Evolutionary conservation across 2,797 vertebrate species (phyloP), one percentile per base, ranked within the genome.

Genomic region (Rachycentron canadum): DNA sequence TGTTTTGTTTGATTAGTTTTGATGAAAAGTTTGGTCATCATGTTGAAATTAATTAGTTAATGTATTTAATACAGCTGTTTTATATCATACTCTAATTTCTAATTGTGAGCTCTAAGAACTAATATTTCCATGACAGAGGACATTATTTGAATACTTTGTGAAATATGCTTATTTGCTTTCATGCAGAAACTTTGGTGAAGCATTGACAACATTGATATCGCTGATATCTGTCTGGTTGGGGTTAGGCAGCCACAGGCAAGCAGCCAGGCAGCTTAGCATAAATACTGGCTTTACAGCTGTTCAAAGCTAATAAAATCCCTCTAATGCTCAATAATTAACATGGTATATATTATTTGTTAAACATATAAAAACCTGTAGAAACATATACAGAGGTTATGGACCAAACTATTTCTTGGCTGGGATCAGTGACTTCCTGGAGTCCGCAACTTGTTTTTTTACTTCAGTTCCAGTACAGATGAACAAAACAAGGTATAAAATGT

Each of bases 1-100:
- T 36, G 30, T 41, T 34, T 32, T 40, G 19, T 50, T 60, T 9
- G 5, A 50, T 77, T 63, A 7, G 69, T 49, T 79, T 5, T 63
- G 23, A 73, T 78, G n/a, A 74, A 73, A 25, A 28, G 38, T 11
- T n/a, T 61, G 52, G 32, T 62, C 25, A 57, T 21, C 1, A 25
- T 76, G 52, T 36, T 0, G 5, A 73, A 75, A 63, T 65, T 19
- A n/a, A 25, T n/a, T 21, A 64, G n/a, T 52, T 38, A 19, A 56
- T 43, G 28, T 5, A 28, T 72, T 64, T 59, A 47, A 45, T 50
- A 47, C 49, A 68, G n/a, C 12, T 63, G 21, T 49, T 78, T 70
- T 23, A 52, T 53, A 16, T 0, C 13, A 12, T 3, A 26, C 19
- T 21, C 23, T 7, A 23, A 49, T 2, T 49, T 38, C 17, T 38